These are phyloP conservation scores for Bicyclus anynana DNA, from an alignment of 1,140 invertebrate genomes.

Conservation along the genomic window DNA sequence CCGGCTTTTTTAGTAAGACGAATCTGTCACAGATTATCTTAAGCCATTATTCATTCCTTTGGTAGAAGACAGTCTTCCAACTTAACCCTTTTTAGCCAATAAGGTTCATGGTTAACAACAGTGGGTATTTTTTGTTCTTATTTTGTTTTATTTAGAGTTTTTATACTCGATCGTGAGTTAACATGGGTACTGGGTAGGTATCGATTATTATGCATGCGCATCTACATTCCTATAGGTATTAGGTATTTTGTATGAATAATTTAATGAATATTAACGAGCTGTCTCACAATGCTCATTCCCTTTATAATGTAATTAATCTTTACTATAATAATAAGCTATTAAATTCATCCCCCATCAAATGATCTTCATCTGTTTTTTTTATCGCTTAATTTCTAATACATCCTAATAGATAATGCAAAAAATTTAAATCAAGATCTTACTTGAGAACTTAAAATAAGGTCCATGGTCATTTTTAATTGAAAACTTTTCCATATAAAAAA, in stretches of 20 bases:
- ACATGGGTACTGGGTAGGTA: not conserved
- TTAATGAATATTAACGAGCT: constrained; percentile 1
- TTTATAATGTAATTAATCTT: not conserved
- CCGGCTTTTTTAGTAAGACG: constrained; percentile 72
- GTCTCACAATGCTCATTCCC: not conserved
- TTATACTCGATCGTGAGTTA: constrained; percentile 33
- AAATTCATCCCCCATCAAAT: too few species aligned
- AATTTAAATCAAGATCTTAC: too few species aligned
- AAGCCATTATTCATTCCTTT: constrained; percentile 68
- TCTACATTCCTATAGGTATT: constrained; percentile 3
- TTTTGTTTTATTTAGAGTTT: constrained; percentile 36
- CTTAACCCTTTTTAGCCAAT: constrained; percentile 75
- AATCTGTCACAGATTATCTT: constrained; percentile 75
- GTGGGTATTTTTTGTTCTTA: constrained; percentile 41
- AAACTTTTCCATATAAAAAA: too few species aligned
- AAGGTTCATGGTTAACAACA: constrained; percentile 60
- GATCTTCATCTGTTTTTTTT: too few species aligned
- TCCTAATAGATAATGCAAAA: too few species aligned
- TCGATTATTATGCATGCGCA: constrained; percentile 7
- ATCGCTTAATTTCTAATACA: too few species aligned
- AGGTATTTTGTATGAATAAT: not conserved
- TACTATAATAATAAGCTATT: too few species aligned
- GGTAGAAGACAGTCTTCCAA: constrained; percentile 65
- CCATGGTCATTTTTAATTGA: too few species aligned
- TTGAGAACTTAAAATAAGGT: too few species aligned